Base-by-base conservation (phyloP, 2,888 invertebrate species). In the Drosophila sordidula region DNA sequence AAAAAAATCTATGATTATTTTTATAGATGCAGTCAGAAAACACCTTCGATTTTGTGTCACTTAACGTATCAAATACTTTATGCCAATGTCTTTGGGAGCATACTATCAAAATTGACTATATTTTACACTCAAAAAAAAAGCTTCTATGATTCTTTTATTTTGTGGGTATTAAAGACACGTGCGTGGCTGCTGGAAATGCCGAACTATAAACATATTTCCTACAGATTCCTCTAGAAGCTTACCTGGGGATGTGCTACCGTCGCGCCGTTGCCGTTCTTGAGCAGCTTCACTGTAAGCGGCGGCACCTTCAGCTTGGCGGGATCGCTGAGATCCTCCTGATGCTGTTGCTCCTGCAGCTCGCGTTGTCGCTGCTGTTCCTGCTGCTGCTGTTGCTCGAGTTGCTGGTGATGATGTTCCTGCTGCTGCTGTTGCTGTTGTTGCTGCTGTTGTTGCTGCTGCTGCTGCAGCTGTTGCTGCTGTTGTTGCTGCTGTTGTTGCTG, bases 231-330 rank as follows among this genome's bases (percentile, higher is more conserved):
- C 11, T 14, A 14, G 9, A 58, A 18, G 47, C 54, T 26, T 75
- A 90, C 90, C 75, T 91, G 91, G 42, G 90, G 90, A 82, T 90
- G 90, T 57, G 89, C 78, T 52, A 90, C 89, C 44, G 84, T 76
- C 6, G 71, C 86, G 44, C 89, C 89, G 61, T 85, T 90, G 65
- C 90, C 89, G 67, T 90, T 91, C 58, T 91, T 91, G 6, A 87
- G 77, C 66, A 91, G 79, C 65, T 91, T 91, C 32, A 91, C 91
- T 58, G 91, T 91, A 4, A 91, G 74, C 0, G 91, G 91, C 36
- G 91, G 91, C 67, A 91, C 91, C 71, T 91, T 91, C n/a, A 89
- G 58, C 61, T 80, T 68, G 46, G 78, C 79, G 50, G 87, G 81
- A 55, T 86, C 87, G 47, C 70, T 66, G 36, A 83, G 38, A 59